Conservation (phyloP, 2,888 invertebrate genomes). For the Macrosiphum euphorbiae region DNA sequence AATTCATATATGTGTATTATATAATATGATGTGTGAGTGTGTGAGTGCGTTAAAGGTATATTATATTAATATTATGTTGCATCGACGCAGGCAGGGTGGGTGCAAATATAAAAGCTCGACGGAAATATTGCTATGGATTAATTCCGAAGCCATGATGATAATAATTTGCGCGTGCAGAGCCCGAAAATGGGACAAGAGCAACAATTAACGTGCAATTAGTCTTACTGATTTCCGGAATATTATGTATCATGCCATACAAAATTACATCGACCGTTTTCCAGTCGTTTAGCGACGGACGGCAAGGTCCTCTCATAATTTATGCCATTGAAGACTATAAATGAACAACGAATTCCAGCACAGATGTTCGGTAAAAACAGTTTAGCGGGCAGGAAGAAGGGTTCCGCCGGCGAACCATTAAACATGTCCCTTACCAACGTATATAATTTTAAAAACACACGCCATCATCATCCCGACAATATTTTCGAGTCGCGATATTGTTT, state of each 20-base stretch:
- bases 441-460: not conserved
- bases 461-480: not conserved
- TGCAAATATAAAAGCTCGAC: constrained; percentile 19
- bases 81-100: not conserved
- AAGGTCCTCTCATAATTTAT: constrained; percentile 3
- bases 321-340: constrained; percentile 31
- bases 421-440: not conserved
- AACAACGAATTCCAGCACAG: constrained; percentile 37
- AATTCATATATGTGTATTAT: not conserved
- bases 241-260: not conserved
- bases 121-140: constrained; percentile 11
- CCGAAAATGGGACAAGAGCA: not conserved
- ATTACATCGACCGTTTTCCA: not conserved
- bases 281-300: not conserved
- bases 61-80: not conserved
- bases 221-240: constrained; percentile 26
- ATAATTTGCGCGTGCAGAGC: not conserved
- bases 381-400: not conserved
- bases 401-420: not conserved
- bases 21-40: not conserved
- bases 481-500: not conserved
- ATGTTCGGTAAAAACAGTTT: constrained; percentile 40
- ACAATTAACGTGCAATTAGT: constrained; percentile 39
- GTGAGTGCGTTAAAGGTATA: not conserved
- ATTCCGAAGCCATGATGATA: not conserved